phyloP scores from a whole-genome alignment of 2,113 vertebrate species.

The Eublepharis macularius region DNA sequence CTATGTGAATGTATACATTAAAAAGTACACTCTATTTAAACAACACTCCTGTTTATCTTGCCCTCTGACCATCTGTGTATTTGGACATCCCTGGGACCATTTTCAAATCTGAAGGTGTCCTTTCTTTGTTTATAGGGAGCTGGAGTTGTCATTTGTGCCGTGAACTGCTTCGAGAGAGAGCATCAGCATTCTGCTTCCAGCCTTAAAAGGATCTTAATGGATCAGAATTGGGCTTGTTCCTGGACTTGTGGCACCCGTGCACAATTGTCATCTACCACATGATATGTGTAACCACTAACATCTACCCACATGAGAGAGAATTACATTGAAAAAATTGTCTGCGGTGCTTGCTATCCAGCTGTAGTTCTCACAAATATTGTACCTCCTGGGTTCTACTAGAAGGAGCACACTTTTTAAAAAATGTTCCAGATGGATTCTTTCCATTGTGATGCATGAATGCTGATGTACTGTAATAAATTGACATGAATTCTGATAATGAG shows the following conservation, averaged over 20 bases:
- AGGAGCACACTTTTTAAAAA: conserved; percentile 39
- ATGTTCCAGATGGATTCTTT: conserved; percentile 47
- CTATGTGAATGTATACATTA: no score
- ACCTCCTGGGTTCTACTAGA: conserved; percentile 60
- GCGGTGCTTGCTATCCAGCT: conserved; percentile 31
- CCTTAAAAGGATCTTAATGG: conserved; percentile 66
- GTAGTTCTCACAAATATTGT: conserved; percentile 20
- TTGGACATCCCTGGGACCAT: background rate
- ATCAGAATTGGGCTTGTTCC: conserved; percentile 55
- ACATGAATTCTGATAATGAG: conserved; percentile 44
- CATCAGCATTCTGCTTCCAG: conserved; percentile 85
- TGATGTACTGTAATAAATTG: conserved; percentile 35
- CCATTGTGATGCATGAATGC: conserved; percentile 65
- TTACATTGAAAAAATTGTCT: conserved; percentile 47
- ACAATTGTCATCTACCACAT: conserved; percentile 52
- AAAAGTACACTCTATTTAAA: background rate
- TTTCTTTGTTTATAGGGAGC: conserved; percentile 82
- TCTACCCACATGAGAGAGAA: conserved; percentile 32
- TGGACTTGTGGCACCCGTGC: conserved; percentile 65
- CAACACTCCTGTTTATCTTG: background rate
- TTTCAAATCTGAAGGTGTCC: background rate
- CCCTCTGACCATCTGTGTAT: background rate
- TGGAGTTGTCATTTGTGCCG: conserved; percentile 98
- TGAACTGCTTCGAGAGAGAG: conserved; percentile 93
- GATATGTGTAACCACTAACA: conserved; percentile 36